These are phyloP conservation scores for Leptodactylus fuscus DNA, from an alignment of 2,113 vertebrate species.

Conservation along the genomic window DNA sequence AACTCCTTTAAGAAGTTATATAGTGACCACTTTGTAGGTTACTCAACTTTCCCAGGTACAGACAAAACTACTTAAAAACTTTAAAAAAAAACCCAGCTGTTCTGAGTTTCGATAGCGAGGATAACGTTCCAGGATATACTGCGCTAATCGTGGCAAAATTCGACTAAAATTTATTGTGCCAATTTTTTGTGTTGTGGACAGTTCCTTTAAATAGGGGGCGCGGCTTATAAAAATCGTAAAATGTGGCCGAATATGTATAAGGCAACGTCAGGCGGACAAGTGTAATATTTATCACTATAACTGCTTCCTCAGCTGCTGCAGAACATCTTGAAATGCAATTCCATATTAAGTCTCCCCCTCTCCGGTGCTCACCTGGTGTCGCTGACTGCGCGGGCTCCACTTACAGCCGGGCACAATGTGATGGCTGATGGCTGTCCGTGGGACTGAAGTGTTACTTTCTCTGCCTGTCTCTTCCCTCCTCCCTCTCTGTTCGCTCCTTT, in stretches of 20 bases:
- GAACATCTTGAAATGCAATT: not conserved
- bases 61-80: not conserved
- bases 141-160: too few species aligned
- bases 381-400: not conserved
- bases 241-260: too few species aligned
- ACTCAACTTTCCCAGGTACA: not conserved
- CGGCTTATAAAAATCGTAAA: too few species aligned
- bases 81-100: too few species aligned
- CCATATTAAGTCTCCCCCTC: not conserved
- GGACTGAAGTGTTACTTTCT: not conserved
- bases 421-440: not conserved
- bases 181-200: too few species aligned
- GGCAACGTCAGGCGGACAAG: too few species aligned
- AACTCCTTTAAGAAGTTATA: not conserved
- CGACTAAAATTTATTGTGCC: too few species aligned
- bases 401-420: not conserved
- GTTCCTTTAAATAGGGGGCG: too few species aligned
- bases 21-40: not conserved
- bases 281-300: too few species aligned
- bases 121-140: not conserved
- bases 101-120: too few species aligned
- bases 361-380: slow-evolving; percentile 1
- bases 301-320: not conserved
- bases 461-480: slow-evolving; percentile 8
- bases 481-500: slow-evolving; percentile 29